Evolutionary conservation across 2,888 invertebrate genomes (phyloP).

Genomic region (Tinea semifulvella): DNA sequence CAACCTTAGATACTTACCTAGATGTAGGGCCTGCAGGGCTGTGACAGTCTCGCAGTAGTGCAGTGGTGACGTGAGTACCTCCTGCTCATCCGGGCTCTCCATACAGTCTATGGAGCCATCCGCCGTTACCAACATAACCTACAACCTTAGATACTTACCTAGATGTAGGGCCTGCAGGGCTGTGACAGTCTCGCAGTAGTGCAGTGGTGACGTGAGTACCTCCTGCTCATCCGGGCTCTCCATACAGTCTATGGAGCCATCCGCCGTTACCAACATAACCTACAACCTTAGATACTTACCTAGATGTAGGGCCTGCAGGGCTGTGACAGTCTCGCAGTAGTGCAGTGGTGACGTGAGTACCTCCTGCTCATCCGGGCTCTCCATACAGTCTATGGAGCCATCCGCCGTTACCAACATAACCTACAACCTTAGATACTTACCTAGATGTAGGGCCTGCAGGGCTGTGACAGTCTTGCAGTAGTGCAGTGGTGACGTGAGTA

Average conservation of each 20-base stretch:
- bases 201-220: constrained; percentile 76
- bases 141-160: too few relatives aligned
- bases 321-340: constrained; percentile 84
- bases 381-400: constrained; percentile 91
- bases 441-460: constrained; percentile 71
- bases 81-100: constrained; percentile 86
- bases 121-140: constrained; percentile 82
- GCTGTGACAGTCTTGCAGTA: constrained; percentile 86
- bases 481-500: constrained; percentile 78
- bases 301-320: constrained; percentile 72
- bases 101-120: constrained; percentile 95
- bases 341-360: constrained; percentile 78
- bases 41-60: constrained; percentile 86
- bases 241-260: constrained; percentile 93
- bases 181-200: constrained; percentile 84
- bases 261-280: constrained; percentile 84
- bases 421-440: too few relatives aligned
- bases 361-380: constrained; percentile 89
- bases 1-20: too few relatives aligned
- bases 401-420: constrained; percentile 86
- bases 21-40: constrained; percentile 74
- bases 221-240: constrained; percentile 90
- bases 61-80: constrained; percentile 77
- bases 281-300: too few relatives aligned
- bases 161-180: constrained; percentile 75